Conservation (phyloP, 2,888 invertebrate genomes). For the Agrotis clavis region DNA sequence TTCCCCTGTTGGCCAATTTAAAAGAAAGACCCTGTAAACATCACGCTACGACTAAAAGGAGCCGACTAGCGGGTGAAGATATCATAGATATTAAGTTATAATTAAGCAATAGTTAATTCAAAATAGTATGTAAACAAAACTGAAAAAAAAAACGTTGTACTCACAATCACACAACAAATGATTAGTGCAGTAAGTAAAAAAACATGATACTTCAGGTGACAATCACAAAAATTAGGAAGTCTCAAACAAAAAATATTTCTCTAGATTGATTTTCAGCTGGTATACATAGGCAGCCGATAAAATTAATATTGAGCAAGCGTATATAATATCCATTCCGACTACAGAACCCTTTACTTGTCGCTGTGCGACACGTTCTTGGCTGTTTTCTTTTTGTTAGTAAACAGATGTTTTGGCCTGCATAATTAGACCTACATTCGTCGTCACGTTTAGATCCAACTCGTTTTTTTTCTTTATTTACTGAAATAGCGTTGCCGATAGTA, state of each 20-base stretch:
- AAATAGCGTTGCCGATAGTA: background rate
- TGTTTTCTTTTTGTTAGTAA: background rate
- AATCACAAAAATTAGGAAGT: background rate
- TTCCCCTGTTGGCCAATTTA: too few relatives aligned
- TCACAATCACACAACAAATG: too few relatives aligned
- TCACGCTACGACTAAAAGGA: too few relatives aligned
- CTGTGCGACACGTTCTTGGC: background rate
- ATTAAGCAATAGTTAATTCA: too few relatives aligned
- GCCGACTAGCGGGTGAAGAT: too few relatives aligned
- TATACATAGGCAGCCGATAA: background rate
- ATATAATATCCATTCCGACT: background rate
- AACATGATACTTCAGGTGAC: background rate
- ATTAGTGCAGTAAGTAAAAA: background rate
- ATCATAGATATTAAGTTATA: too few relatives aligned
- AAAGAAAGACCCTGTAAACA: too few relatives aligned
- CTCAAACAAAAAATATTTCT: too few relatives aligned
- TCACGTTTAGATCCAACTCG: background rate
- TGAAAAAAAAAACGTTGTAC: too few relatives aligned
- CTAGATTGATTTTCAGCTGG: too few relatives aligned
- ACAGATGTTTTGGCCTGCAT: background rate
- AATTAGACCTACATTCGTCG: background rate
- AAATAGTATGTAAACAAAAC: too few relatives aligned
- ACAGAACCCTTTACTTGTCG: background rate
- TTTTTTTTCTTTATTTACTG: slow-evolving; percentile 6
- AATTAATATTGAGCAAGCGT: background rate